phyloP scores from a whole-genome alignment of 2,888 invertebrate species.

The Bellardia bayeri region DNA sequence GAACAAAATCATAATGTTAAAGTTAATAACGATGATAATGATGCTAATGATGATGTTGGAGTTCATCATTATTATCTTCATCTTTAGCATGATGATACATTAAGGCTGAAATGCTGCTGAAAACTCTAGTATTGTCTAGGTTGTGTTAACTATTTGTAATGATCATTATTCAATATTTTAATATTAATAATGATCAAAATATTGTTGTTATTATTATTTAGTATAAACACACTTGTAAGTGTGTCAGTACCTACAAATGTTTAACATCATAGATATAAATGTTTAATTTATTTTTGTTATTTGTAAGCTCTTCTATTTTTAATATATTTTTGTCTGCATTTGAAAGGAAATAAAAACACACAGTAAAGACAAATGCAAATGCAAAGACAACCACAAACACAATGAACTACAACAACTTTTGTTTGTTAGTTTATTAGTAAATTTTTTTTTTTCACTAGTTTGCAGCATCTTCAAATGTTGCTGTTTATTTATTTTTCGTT shows the following conservation, averaged over 20 bases:
- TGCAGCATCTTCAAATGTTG: conserved; percentile 31
- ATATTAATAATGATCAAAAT: conserved; percentile 15
- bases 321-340: conserved; percentile 21
- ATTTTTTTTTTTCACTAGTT: not conserved
- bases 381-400: conserved; percentile 22
- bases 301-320: not conserved
- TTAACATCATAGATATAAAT: conserved; percentile 11
- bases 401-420: not conserved
- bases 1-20: conserved; percentile 18
- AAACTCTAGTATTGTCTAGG: conserved; percentile 27
- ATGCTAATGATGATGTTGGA: not conserved
- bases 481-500: not conserved
- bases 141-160: conserved; percentile 29
- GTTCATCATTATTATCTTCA: conserved; percentile 5
- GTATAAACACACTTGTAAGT: not conserved
- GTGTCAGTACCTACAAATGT: not conserved
- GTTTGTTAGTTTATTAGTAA: too few species aligned
- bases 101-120: not conserved
- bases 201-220: not conserved
- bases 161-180: conserved; percentile 10
- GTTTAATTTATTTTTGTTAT: conserved; percentile 19
- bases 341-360: conserved; percentile 51
- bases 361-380: conserved; percentile 7
- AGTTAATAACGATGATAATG: conserved; percentile 27
- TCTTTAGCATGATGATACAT: not conserved